phyloP scores from a whole-genome alignment of 2,113 vertebrate genomes.

The Ceyx melanurus region DNA sequence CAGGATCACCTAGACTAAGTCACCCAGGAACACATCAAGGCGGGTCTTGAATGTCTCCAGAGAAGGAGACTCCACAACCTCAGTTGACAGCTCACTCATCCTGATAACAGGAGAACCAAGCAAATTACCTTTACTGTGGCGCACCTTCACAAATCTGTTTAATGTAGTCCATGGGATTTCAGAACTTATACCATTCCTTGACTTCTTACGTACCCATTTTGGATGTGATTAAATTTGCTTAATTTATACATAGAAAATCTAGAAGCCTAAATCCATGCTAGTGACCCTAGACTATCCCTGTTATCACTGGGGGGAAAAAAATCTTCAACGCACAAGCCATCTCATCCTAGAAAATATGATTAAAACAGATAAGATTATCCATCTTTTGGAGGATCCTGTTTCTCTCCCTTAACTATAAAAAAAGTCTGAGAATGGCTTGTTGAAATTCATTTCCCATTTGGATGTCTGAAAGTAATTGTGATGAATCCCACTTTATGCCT shows the following conservation, averaged over 20 bases:
- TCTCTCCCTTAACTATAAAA: not conserved
- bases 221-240: not conserved
- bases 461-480: not conserved
- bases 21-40: no score
- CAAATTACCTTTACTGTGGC: not conserved
- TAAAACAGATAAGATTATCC: not conserved
- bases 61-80: no score
- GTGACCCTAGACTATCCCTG: not conserved
- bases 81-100: not conserved
- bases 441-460: not conserved
- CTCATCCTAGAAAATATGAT: not conserved
- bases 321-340: not conserved
- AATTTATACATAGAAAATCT: not conserved
- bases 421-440: not conserved
- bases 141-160: not conserved
- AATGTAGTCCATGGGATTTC: not conserved
- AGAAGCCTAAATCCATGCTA: not conserved
- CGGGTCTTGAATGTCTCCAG: no score
- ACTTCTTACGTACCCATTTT: not conserved
- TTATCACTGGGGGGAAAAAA: not conserved
- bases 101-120: not conserved
- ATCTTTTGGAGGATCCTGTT: not conserved
- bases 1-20: no score
- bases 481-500: not conserved
- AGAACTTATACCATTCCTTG: not conserved